Evolutionary conservation across 2,888 invertebrate species (phyloP).

Genomic region (Lottia gigantea): DNA sequence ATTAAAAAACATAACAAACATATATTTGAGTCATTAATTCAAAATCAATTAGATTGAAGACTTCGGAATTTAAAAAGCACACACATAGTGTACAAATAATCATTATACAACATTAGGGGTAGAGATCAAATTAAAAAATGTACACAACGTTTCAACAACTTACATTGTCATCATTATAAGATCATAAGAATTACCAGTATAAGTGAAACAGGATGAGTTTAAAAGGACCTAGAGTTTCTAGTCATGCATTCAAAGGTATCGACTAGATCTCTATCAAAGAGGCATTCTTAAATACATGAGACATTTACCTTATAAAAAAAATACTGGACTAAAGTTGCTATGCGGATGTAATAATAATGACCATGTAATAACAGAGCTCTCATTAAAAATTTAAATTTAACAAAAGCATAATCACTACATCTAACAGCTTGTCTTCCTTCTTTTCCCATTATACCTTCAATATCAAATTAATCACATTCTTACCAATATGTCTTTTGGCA

Average conservation of each 20-base stretch:
- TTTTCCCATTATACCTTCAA: constrained; percentile 71
- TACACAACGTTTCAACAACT: too few species aligned
- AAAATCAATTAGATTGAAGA: too few species aligned
- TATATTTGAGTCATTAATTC: not conserved
- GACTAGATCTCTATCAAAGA: not conserved
- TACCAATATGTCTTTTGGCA: not conserved
- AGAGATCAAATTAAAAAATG: too few species aligned
- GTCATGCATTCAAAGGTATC: not conserved
- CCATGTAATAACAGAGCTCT: constrained; percentile 84
- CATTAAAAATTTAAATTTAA: constrained; percentile 83
- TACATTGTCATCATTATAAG: too few species aligned
- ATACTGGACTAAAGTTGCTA: constrained; percentile 81
- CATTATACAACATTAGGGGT: too few species aligned
- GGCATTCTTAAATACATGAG: not conserved
- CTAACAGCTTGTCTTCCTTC: constrained; percentile 75
- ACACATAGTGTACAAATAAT: too few species aligned
- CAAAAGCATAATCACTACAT: constrained; percentile 88
- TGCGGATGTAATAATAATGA: constrained; percentile 83
- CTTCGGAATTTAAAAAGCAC: too few species aligned
- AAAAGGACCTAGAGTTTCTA: not conserved
- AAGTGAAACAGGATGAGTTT: too few species aligned
- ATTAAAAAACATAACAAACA: constrained; percentile 23
- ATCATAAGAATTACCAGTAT: too few species aligned
- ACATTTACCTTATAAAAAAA: constrained; percentile 81
- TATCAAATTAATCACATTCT: not conserved